phyloP scores from a whole-genome alignment of 2,888 invertebrate genomes.

The Ctena decussata region DNA sequence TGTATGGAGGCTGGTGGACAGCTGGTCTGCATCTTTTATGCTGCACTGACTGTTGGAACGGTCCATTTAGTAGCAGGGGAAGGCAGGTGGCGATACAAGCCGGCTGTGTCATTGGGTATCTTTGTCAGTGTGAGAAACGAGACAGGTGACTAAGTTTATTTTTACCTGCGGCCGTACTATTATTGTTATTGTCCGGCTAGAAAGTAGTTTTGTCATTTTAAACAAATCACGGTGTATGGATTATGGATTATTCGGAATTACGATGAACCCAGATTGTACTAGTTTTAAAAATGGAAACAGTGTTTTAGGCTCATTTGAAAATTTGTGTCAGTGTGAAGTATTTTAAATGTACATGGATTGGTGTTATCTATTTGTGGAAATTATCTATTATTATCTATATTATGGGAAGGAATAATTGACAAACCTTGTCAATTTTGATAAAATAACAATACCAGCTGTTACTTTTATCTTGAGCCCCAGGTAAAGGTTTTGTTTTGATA shows the following conservation, averaged over 20 bases:
- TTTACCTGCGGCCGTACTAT: neutral
- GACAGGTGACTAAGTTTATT: neutral
- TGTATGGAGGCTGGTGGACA: too few relatives aligned
- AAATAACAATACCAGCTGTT: neutral
- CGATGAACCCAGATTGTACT: neutral
- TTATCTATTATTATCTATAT: conserved; percentile 5
- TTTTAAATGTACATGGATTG: neutral
- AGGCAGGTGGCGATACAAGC: neutral
- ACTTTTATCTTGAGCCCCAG: too few relatives aligned
- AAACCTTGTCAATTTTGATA: neutral
- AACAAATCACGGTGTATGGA: neutral
- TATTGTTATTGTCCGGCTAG: neutral
- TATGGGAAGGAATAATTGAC: neutral
- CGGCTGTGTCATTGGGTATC: neutral
- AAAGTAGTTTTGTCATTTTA: neutral
- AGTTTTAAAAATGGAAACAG: too few relatives aligned
- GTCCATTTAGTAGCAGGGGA: neutral
- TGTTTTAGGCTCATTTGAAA: neutral
- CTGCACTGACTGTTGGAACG: neutral
- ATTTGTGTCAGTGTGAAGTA: neutral
- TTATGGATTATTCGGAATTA: neutral
- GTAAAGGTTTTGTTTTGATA: too few relatives aligned
- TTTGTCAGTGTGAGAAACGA: neutral
- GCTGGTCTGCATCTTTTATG: conserved; percentile 13
- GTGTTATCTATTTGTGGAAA: neutral